Conservation (phyloP, 2,888 invertebrate genomes). For the Stenolophus ochropezus region DNA sequence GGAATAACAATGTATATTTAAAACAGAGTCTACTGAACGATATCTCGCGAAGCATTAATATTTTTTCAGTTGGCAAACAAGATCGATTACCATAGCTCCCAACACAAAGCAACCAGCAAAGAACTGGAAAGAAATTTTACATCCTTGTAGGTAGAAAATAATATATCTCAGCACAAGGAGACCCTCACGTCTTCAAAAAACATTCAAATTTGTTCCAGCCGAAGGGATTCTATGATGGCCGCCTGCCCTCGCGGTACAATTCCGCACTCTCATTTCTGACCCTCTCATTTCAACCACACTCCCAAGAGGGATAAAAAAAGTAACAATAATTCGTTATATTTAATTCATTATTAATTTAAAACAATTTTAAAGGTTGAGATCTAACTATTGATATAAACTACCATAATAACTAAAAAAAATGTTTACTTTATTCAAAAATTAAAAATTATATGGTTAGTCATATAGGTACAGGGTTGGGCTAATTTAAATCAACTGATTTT, state of each 20-base stretch:
- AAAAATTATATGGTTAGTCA: too few relatives aligned
- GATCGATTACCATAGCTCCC: constrained; percentile 30
- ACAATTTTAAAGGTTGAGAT: too few relatives aligned
- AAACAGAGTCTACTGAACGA: constrained; percentile 1
- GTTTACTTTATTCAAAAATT: too few relatives aligned
- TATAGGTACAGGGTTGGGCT: too few relatives aligned
- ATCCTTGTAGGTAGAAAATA: constrained; percentile 38
- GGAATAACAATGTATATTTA: constrained; percentile 3
- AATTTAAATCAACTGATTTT: too few relatives aligned
- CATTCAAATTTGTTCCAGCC: constrained; percentile 69
- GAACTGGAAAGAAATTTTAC: constrained; percentile 35
- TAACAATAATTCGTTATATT: too few relatives aligned
- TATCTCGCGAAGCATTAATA: constrained; percentile 22
- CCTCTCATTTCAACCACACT: neutral
- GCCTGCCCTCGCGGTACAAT: constrained; percentile 49
- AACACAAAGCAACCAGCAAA: constrained; percentile 31
- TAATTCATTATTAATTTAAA: too few relatives aligned
- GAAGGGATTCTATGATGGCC: constrained; percentile 69
- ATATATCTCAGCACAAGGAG: constrained; percentile 34
- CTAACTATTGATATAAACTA: too few relatives aligned
- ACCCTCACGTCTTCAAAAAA: constrained; percentile 66
- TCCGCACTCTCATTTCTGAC: neutral
- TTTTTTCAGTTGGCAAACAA: constrained; percentile 26
- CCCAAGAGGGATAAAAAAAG: too few relatives aligned
- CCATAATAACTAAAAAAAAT: too few relatives aligned